Conservation (phyloP, 2,888 invertebrate genomes). For the Drosophila nigritarsus region DNA sequence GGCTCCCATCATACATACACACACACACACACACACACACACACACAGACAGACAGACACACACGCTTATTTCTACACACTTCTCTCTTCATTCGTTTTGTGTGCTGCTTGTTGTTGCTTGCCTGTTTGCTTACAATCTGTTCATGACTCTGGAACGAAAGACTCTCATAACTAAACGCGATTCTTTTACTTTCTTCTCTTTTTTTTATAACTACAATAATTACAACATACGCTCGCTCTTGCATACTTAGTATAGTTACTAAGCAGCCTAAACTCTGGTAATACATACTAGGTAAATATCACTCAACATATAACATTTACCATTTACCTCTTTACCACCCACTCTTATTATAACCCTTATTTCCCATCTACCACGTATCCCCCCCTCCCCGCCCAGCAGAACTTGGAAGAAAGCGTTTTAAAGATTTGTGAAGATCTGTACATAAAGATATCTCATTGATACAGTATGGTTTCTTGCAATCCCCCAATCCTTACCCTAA, state of each 20-base stretch:
- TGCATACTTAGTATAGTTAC: conserved; percentile 71
- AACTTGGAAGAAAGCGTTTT: conserved; percentile 2
- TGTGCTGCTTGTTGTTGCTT: conserved; percentile 81
- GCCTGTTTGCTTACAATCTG: conserved; percentile 82
- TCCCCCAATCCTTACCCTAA: not conserved
- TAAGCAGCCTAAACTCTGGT: conserved; percentile 72
- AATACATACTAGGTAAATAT: conserved; percentile 75
- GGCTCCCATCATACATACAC: not conserved
- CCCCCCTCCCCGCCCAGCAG: no score
- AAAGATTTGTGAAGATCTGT: not conserved
- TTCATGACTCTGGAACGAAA: conserved; percentile 43
- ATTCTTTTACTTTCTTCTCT: conserved; percentile 41
- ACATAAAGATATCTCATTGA: not conserved
- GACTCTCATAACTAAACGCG: conserved; percentile 34
- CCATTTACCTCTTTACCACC: not conserved
- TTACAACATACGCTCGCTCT: conserved; percentile 35
- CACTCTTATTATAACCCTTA: not conserved
- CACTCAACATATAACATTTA: conserved; percentile 19
- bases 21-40: not conserved
- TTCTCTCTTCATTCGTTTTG: conserved; percentile 49
- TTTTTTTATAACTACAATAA: conserved; percentile 32
- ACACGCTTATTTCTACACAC: conserved; percentile 20
- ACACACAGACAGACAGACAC: not conserved
- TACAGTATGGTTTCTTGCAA: not conserved
- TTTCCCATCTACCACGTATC: not conserved